A percentile compares a stretch with the other conserved stretches of the same genome.
These are phyloP conservation scores for Noturus placidus DNA, from an alignment of 2,113 vertebrate genomes.

Conservation along the genomic window DNA sequence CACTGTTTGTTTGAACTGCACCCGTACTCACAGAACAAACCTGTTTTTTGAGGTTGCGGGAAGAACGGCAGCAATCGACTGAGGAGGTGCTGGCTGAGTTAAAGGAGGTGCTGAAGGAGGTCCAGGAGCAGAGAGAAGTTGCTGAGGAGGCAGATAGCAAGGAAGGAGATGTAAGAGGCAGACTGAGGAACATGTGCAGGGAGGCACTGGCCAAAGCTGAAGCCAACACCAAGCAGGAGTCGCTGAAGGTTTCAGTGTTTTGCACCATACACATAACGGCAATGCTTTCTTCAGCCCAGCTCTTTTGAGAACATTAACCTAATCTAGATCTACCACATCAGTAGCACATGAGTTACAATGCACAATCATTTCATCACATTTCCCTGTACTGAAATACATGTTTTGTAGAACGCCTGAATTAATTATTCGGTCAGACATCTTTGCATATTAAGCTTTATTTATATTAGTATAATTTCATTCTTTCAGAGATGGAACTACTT, in stretches of 20 bases:
- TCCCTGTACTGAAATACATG: neutral
- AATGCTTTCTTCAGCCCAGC: neutral
- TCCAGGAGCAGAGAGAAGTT: constrained; percentile 62
- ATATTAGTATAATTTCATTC: neutral
- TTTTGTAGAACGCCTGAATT: neutral
- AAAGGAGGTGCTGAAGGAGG: constrained; percentile 69
- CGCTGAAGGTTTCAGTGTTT: constrained; percentile 74
- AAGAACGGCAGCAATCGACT: constrained; percentile 65
- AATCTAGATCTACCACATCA: no score
- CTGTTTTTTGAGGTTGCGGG: constrained; percentile 53
- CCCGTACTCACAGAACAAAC: neutral
- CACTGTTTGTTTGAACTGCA: neutral
- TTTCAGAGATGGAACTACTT: neutral
- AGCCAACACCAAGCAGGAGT: constrained; percentile 68
- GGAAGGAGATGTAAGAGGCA: constrained; percentile 28
- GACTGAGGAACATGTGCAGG: constrained; percentile 66
- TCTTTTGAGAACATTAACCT: neutral
- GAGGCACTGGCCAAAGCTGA: constrained; percentile 62
- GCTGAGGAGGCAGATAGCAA: constrained; percentile 50
- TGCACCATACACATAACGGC: neutral
- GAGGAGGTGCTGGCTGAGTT: constrained; percentile 74
- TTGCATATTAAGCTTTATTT: neutral
- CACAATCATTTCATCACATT: neutral
- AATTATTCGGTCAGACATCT: neutral
- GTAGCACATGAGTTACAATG: no score